Conservation (phyloP, 2,113 vertebrate species). For the Salvelinus sp. region DNA sequence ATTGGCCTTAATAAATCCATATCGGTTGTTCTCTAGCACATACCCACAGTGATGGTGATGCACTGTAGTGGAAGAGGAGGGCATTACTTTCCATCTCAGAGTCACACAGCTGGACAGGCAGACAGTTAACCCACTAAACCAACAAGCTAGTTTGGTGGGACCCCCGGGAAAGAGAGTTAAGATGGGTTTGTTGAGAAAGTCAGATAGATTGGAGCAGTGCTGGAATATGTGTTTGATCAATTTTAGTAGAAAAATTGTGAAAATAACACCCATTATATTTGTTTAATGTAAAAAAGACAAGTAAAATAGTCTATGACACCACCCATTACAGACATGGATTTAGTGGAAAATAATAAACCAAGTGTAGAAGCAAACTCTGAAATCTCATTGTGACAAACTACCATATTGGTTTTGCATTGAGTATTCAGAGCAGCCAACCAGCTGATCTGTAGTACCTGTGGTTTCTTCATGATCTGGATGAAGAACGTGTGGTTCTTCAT, state of each 20-base stretch:
- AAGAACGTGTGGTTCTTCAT: conserved; percentile 98
- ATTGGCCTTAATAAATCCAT: no score
- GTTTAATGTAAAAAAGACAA: no score
- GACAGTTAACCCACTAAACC: conserved; percentile 21
- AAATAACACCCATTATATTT: no score
- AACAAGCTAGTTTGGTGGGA: conserved; percentile 19
- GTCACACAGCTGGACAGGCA: conserved; percentile 17
- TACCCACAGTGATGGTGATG: conserved; percentile 70
- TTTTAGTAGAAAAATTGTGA: no score
- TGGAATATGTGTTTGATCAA: background rate
- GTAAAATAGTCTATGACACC: no score
- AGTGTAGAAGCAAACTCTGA: no score
- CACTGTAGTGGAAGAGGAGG: conserved; percentile 43
- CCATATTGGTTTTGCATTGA: background rate
- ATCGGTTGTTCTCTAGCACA: conserved; percentile 29
- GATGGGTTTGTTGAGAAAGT: background rate
- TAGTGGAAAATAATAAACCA: no score
- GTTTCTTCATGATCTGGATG: conserved; percentile 94
- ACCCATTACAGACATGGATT: no score
- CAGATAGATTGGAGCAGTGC: conserved; percentile 1
- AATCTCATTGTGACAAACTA: no score
- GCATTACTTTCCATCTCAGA: conserved; percentile 30
- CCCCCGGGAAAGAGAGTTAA: background rate
- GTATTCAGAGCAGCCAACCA: background rate
- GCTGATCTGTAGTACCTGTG: conserved; percentile 78